phyloP scores from a whole-genome alignment of 2,888 invertebrate genomes.

The Pogonocherus hispidulus region DNA sequence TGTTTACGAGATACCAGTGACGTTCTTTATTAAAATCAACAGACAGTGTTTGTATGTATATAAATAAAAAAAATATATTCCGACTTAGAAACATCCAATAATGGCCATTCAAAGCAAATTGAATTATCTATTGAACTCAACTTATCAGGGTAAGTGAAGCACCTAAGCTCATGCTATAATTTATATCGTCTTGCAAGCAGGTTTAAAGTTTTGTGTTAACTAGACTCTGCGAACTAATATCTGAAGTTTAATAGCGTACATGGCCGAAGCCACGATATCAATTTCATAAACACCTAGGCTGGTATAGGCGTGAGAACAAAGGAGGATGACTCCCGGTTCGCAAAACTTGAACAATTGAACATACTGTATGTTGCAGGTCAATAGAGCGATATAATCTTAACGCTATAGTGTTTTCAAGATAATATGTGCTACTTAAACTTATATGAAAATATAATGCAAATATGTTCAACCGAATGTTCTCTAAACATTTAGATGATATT shows the following conservation, averaged over 20 bases:
- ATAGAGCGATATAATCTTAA: no score
- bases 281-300: slow-evolving; percentile 23
- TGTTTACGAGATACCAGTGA: no score
- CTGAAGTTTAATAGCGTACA: slow-evolving; percentile 35
- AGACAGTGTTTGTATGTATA: no score
- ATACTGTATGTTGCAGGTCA: not conserved
- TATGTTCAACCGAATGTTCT: no score
- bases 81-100: no score
- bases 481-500: no score
- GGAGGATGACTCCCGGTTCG: not conserved
- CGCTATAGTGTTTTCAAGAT: no score
- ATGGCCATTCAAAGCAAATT: not conserved
- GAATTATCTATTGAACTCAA: not conserved
- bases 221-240: slow-evolving; percentile 35
- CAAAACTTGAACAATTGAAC: slow-evolving; percentile 6
- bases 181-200: slow-evolving; percentile 18
- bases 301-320: slow-evolving; percentile 5
- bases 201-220: slow-evolving; percentile 31
- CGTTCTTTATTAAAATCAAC: no score
- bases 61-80: no score
- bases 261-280: slow-evolving; percentile 5
- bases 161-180: slow-evolving; percentile 3
- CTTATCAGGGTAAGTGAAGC: not conserved
- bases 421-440: no score
- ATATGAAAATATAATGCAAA: no score